Conservation (phyloP, 2,888 invertebrate genomes). For the Drosophila diplacantha region DNA sequence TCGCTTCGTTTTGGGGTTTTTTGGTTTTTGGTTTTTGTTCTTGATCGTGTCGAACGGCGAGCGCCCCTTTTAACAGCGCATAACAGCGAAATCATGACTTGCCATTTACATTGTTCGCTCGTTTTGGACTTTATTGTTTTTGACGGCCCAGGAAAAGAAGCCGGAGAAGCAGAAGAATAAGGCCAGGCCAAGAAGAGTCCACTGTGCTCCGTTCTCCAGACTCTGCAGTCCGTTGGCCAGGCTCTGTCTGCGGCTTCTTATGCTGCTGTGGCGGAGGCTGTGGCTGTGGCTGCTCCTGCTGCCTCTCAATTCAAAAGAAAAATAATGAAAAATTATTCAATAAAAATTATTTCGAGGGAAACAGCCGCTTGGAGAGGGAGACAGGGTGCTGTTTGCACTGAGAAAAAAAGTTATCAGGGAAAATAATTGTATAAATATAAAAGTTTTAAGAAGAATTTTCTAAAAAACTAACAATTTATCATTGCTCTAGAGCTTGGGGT, state of each 20-base stretch:
- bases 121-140: slow-evolving; percentile 77
- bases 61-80: slow-evolving; percentile 76
- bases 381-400: slow-evolving; percentile 17
- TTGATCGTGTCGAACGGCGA: slow-evolving; percentile 77
- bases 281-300: slow-evolving; percentile 48
- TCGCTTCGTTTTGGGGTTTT: slow-evolving; percentile 19
- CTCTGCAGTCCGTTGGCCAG: slow-evolving; percentile 26
- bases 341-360: slow-evolving; percentile 73
- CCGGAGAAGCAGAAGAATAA: slow-evolving; percentile 18
- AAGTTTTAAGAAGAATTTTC: no score
- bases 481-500: no score
- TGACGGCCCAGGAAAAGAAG: slow-evolving; percentile 54
- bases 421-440: neutral
- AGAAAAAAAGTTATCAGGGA: neutral
- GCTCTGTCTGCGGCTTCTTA: slow-evolving; percentile 34
- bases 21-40: slow-evolving; percentile 58
- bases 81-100: slow-evolving; percentile 77
- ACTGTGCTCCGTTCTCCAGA: slow-evolving; percentile 12
- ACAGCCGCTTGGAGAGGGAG: slow-evolving; percentile 20
- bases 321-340: slow-evolving; percentile 77
- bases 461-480: no score
- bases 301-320: slow-evolving; percentile 71
- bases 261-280: slow-evolving; percentile 32
- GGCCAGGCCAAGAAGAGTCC: slow-evolving; percentile 18
- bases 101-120: slow-evolving; percentile 77